These are phyloP conservation scores for Lophochroa leadbeateri DNA, from an alignment of 2,113 vertebrate species.

Conservation along the genomic window DNA sequence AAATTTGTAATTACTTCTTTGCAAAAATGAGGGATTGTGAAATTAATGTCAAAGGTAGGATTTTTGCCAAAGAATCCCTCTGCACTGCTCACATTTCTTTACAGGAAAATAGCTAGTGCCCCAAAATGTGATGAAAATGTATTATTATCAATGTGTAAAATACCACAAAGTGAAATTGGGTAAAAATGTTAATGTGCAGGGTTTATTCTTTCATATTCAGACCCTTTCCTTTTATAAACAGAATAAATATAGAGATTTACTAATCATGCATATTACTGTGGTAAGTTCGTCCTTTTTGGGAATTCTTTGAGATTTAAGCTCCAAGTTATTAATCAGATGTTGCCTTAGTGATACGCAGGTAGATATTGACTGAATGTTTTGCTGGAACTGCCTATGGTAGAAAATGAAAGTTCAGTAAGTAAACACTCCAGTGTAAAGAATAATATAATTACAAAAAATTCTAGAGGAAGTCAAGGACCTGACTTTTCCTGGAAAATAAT, in stretches of 20 bases:
- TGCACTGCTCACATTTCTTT: neutral
- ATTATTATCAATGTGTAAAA: neutral
- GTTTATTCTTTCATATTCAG: neutral
- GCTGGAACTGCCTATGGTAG: neutral
- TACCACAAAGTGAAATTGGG: neutral
- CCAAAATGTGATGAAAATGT: neutral
- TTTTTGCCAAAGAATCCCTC: neutral
- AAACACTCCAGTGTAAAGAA: neutral
- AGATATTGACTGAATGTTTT: neutral
- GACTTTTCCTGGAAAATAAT: neutral
- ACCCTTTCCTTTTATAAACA: neutral
- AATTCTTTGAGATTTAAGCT: neutral
- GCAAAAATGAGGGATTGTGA: neutral
- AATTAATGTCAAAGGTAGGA: neutral
- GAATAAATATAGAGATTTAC: neutral
- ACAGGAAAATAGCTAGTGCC: neutral
- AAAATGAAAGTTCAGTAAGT: neutral
- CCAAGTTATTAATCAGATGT: neutral
- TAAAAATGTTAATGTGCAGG: neutral
- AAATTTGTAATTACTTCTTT: constrained; percentile 21
- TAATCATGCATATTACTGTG: neutral
- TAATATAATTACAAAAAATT: neutral
- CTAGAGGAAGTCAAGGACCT: neutral
- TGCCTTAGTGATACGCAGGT: neutral
- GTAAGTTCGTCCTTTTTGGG: neutral